phyloP scores from a whole-genome alignment of 1,140 invertebrate genomes.

The Carcinoscorpius rotundicauda region DNA sequence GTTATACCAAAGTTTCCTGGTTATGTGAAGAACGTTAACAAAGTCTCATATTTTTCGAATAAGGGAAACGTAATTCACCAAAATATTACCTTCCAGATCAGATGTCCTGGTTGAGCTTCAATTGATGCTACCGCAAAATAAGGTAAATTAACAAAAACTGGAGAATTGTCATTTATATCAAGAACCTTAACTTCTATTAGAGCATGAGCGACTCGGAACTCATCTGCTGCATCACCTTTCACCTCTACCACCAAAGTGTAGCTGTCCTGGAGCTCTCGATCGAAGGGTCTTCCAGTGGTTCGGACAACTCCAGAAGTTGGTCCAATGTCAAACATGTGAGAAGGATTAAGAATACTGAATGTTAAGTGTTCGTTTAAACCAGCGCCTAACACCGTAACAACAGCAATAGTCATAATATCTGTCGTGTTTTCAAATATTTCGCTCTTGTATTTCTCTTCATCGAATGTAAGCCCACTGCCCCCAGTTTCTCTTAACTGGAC shows the following conservation, averaged over 20 bases:
- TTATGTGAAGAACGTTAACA: too few relatives aligned
- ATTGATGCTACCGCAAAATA: conserved; percentile 77
- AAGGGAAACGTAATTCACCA: not conserved
- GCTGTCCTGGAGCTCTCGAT: conserved; percentile 64
- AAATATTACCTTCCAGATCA: conserved; percentile 16
- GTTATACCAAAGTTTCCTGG: too few relatives aligned
- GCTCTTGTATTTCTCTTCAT: conserved; percentile 64
- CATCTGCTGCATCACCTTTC: conserved; percentile 42
- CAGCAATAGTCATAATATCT: conserved; percentile 59
- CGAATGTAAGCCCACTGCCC: conserved; percentile 64
- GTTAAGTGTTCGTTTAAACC: conserved; percentile 74
- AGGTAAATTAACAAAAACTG: conserved; percentile 67
- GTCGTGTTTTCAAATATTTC: conserved; percentile 72
- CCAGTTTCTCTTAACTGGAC: conserved; percentile 53
- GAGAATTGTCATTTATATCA: conserved; percentile 83
- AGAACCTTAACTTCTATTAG: conserved; percentile 65
- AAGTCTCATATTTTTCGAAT: too few relatives aligned
- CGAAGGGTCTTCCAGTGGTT: conserved; percentile 60
- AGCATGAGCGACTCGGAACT: conserved; percentile 59
- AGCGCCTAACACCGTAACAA: conserved; percentile 74
- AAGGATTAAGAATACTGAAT: conserved; percentile 80
- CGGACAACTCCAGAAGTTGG: conserved; percentile 72
- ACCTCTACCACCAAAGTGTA: conserved; percentile 75
- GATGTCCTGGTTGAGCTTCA: conserved; percentile 41
- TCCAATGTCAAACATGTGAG: conserved; percentile 78